Evolutionary conservation across 2,888 invertebrate species (phyloP).

Genomic region (Nephrotoma flavescens): DNA sequence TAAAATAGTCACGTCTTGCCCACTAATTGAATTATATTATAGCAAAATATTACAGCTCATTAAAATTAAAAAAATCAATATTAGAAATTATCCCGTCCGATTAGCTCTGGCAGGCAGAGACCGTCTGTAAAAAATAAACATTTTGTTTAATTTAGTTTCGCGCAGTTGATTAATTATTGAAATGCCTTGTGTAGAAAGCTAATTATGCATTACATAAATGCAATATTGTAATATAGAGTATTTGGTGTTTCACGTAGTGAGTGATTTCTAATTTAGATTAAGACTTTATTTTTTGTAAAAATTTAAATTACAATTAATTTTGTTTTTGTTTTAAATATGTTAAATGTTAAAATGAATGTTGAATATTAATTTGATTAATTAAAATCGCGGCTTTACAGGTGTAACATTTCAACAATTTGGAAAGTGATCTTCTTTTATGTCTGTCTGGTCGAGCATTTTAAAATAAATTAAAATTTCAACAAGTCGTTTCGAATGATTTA

Average conservation of each 20-base stretch:
- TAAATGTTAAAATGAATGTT: background rate
- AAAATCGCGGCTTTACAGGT: background rate
- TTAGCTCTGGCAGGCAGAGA: too few species aligned
- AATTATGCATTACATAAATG: background rate
- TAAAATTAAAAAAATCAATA: background rate
- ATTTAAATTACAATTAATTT: background rate
- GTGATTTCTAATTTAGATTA: background rate
- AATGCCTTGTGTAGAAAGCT: background rate
- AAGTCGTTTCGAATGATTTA: too few species aligned
- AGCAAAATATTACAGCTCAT: background rate
- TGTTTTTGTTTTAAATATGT: background rate
- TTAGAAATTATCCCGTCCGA: background rate
- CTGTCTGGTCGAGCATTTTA: too few species aligned
- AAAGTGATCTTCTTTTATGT: too few species aligned
- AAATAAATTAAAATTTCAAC: too few species aligned
- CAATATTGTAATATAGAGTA: background rate
- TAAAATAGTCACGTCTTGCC: background rate
- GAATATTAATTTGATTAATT: background rate
- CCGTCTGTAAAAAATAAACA: background rate
- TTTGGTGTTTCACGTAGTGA: background rate
- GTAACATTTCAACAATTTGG: too few species aligned
- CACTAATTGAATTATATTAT: background rate
- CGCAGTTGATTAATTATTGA: background rate
- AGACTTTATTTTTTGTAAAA: background rate
- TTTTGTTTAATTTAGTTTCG: background rate